A percentile compares a stretch with the other conserved stretches of the same genome.
phyloP scores from a whole-genome alignment of 2,888 invertebrate genomes.

The Yponomeuta plumbellus region DNA sequence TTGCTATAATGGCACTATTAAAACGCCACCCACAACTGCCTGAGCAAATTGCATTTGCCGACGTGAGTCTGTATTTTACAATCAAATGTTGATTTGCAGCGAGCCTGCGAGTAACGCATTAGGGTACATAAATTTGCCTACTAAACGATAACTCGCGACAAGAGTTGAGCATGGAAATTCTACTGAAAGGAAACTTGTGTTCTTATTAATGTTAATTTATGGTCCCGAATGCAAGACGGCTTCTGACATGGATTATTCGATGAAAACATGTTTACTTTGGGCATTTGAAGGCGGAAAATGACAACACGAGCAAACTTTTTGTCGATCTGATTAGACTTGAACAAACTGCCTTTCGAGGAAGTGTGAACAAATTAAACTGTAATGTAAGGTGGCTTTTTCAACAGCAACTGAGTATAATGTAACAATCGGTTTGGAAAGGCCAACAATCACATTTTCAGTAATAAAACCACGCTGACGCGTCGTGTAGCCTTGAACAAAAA shows the following conservation, averaged over 20 bases:
- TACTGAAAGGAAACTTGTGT: constrained; percentile 47
- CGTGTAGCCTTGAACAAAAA: constrained; percentile 60
- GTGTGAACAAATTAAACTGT: constrained; percentile 48
- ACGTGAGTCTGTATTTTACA: constrained; percentile 65
- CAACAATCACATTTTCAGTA: constrained; percentile 46
- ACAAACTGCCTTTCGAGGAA: constrained; percentile 13
- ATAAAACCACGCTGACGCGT: constrained; percentile 43
- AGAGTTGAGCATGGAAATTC: constrained; percentile 53
- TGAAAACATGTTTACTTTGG: constrained; percentile 9
- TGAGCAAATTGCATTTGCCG: constrained; percentile 68
- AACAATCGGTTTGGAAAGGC: constrained; percentile 47
- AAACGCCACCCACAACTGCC: constrained; percentile 69
- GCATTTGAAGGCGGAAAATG: background rate
- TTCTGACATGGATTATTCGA: constrained; percentile 10
- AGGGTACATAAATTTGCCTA: constrained; percentile 66
- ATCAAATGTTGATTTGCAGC: constrained; percentile 70
- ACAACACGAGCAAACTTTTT: background rate
- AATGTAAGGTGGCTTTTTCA: constrained; percentile 43
- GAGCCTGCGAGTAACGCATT: constrained; percentile 60
- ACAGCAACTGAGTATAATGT: constrained; percentile 36
- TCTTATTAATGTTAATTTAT: constrained; percentile 57
- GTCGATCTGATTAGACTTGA: background rate
- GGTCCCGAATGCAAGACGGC: constrained; percentile 19
- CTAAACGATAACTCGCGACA: constrained; percentile 57
- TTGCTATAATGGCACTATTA: constrained; percentile 63